Evolutionary conservation across 2,113 vertebrate species (phyloP).

Genomic region (Podarcis raffonei): DNA sequence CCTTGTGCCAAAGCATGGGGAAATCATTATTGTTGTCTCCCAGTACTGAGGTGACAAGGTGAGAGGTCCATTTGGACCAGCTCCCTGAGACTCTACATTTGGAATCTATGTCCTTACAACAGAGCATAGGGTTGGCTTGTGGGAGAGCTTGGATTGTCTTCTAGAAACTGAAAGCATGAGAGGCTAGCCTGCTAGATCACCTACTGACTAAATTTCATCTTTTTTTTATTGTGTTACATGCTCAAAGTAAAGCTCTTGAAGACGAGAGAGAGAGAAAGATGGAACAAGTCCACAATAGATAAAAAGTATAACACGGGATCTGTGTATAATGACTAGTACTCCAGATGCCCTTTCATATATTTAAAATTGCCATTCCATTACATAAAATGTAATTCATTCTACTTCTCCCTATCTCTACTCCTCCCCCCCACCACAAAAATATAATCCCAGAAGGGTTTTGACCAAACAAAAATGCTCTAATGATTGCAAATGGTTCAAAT

Average conservation of each 20-base stretch:
- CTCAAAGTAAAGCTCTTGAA: slow-evolving; percentile 59
- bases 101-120: neutral
- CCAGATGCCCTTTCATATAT: slow-evolving; percentile 77
- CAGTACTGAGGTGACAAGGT: neutral
- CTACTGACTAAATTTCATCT: slow-evolving; percentile 21
- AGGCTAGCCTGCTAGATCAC: neutral
- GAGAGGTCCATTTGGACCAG: neutral
- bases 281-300: slow-evolving; percentile 63
- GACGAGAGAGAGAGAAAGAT: slow-evolving; percentile 56
- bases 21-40: no score
- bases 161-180: slow-evolving; percentile 17
- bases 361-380: slow-evolving; percentile 80
- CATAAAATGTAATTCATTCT: slow-evolving; percentile 76
- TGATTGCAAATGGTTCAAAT: slow-evolving; percentile 83
- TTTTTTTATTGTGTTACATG: slow-evolving; percentile 23
- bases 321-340: slow-evolving; percentile 70
- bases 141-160: neutral
- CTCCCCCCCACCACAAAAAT: slow-evolving; percentile 37
- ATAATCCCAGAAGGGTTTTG: slow-evolving; percentile 77
- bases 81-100: neutral
- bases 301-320: slow-evolving; percentile 71
- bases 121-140: neutral
- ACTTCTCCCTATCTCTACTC: slow-evolving; percentile 57
- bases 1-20: no score
- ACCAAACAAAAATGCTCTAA: slow-evolving; percentile 83